Evolutionary conservation across 2,888 invertebrate genomes (phyloP), one percentile per base, ranked within the genome.

Genomic region (Lithosia quadra): DNA sequence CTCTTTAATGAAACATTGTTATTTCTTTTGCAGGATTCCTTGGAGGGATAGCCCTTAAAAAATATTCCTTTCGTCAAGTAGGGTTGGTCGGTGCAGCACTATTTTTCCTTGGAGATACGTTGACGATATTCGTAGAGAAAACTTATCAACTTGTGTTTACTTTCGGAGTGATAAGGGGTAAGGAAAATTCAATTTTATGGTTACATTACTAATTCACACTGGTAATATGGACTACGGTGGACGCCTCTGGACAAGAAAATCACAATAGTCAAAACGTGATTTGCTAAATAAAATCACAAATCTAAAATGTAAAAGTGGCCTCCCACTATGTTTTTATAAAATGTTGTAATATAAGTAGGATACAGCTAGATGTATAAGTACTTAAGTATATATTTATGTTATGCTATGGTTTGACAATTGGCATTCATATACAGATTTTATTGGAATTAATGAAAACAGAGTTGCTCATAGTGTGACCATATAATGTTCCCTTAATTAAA

Each of bases 21-120:
- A 24, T 21, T 36, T 70, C 39, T 13, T 64, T 82, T 91, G 18
- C 88, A 97, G 97, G 97, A 55, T 94, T 97, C 61, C 92, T 97
- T 64, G 96, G 97, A 24, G 97, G 97, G 33, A 96, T 96, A 57
- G 92, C 97, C 0, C 90, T 97, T 62, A 96, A 96, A 80, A 96
- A 94, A 70, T 97, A 95, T 81, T 95, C 97, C 0, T 96, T 96
- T 76, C 95, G 97, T 24, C 94, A 95, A 77, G 96, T 97, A 1
- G 97, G 97, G 0, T 74, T 97, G 0, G 86, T 95, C 0, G 97
- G 97, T 0, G 96, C 96, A 0, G 84, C 95, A 0, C 86, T 97
- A 0, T 97, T 96, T 77, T 94, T 96, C 15, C 69, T 96, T 1
- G 97, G 97, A 18, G 96, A 96, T 66, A 88, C 96, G 15, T 78